Percentiles rank a stretch among this genome's conserved stretches.
Conservation (phyloP, 2,888 invertebrate genomes). For the Caenorhabditis becei region DNA sequence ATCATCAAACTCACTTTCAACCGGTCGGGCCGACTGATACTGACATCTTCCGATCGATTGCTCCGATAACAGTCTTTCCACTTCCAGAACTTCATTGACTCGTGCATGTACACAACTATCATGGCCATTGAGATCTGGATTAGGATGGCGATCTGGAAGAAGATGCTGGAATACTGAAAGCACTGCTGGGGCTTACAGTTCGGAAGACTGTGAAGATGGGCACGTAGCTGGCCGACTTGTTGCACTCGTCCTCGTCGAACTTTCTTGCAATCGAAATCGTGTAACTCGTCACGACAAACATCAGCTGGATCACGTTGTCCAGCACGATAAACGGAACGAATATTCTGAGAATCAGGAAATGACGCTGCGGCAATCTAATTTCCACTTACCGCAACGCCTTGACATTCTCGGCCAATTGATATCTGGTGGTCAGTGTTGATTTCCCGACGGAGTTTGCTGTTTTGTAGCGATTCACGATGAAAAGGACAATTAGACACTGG, state of each 20-base stretch:
- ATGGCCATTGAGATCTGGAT: slow-evolving; percentile 58
- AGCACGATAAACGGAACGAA: slow-evolving; percentile 58
- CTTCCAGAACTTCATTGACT: slow-evolving; percentile 51
- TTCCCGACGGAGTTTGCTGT: slow-evolving; percentile 45
- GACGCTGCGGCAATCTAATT: too few species aligned
- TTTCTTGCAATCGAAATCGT: slow-evolving; percentile 34
- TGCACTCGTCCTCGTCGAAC: slow-evolving; percentile 51
- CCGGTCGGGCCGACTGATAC: slow-evolving; percentile 27
- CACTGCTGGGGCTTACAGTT: slow-evolving; percentile 9
- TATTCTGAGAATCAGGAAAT: slow-evolving; percentile 32
- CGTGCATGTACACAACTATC: slow-evolving; percentile 53
- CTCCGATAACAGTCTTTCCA: slow-evolving; percentile 37
- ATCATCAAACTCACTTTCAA: slow-evolving; percentile 49
- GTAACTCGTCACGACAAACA: slow-evolving; percentile 54
- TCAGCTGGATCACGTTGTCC: slow-evolving; percentile 49
- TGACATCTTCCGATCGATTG: slow-evolving; percentile 43
- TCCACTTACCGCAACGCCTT: slow-evolving; percentile 52
- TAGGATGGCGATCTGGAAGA: slow-evolving; percentile 55
- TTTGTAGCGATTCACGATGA: slow-evolving; percentile 46
- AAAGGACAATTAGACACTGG: slow-evolving; percentile 50
- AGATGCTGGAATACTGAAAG: not conserved
- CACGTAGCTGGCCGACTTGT: slow-evolving; percentile 25
- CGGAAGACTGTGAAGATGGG: slow-evolving; percentile 37
- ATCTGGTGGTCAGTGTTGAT: slow-evolving; percentile 46
- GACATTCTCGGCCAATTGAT: slow-evolving; percentile 60